phyloP scores from a whole-genome alignment of 2,888 invertebrate species.

The Yponomeuta evonymella region DNA sequence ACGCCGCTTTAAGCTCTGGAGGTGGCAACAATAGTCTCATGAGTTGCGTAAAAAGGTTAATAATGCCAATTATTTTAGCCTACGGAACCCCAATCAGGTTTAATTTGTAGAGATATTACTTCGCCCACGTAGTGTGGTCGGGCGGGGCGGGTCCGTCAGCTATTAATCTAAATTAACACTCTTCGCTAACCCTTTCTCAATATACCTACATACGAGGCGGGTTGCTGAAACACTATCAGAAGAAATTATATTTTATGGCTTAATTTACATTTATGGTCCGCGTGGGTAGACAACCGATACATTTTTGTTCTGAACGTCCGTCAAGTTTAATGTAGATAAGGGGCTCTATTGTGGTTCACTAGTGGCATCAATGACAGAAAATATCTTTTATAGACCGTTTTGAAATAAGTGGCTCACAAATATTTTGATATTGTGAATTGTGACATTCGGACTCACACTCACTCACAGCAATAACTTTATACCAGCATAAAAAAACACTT shows the following conservation, averaged over 20 bases:
- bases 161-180: background rate
- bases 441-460: too few relatives aligned
- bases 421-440: too few relatives aligned
- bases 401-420: too few relatives aligned
- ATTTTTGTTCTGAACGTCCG: background rate
- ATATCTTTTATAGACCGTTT: too few relatives aligned
- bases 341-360: background rate
- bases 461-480: too few relatives aligned
- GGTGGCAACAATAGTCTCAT: background rate
- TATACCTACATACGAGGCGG: background rate
- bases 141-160: background rate
- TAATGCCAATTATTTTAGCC: background rate
- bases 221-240: background rate
- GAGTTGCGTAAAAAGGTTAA: background rate
- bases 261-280: background rate
- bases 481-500: too few relatives aligned
- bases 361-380: too few relatives aligned
- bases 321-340: background rate
- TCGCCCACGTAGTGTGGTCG: background rate
- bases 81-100: background rate
- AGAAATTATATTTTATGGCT: background rate
- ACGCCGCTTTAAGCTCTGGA: too few relatives aligned
- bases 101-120: slow-evolving; percentile 2
- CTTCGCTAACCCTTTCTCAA: background rate
- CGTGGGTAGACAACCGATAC: background rate